These are phyloP conservation scores for Brachionus sp. DNA, from an alignment of 1,140 invertebrate species.

Conservation along the genomic window DNA sequence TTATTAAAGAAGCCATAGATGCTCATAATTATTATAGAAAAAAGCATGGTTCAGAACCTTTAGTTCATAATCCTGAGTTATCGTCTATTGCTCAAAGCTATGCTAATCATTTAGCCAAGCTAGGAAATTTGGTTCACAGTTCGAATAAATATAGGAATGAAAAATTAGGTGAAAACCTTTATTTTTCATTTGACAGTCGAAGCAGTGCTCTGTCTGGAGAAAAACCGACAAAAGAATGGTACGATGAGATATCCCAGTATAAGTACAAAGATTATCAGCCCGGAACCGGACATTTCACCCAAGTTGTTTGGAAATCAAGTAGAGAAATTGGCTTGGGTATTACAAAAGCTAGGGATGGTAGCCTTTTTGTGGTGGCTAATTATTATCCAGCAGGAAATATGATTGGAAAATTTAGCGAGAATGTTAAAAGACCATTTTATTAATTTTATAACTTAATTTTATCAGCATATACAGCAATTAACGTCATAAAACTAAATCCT, in stretches of 20 bases:
- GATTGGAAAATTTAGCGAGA: constrained; percentile 70
- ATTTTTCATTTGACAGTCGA: neutral
- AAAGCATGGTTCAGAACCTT: constrained; percentile 68
- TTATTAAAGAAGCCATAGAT: constrained; percentile 51
- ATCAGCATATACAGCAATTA: neutral
- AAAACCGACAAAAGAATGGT: constrained; percentile 80
- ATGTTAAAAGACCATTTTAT: constrained; percentile 64
- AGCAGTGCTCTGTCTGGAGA: constrained; percentile 64
- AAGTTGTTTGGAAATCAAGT: constrained; percentile 78
- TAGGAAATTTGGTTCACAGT: constrained; percentile 70
- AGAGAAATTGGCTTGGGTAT: constrained; percentile 76
- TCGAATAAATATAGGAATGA: constrained; percentile 1
- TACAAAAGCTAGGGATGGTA: constrained; percentile 69
- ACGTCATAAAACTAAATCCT: constrained; percentile 14
- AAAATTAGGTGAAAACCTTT: constrained; percentile 30
- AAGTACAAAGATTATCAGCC: constrained; percentile 71
- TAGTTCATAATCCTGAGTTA: constrained; percentile 69
- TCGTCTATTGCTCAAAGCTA: constrained; percentile 69
- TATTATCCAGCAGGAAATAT: constrained; percentile 75
- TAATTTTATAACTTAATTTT: constrained; percentile 29
- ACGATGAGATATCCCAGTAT: constrained; percentile 73
- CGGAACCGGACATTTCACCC: constrained; percentile 80
- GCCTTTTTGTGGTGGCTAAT: constrained; percentile 69
- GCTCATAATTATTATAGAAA: constrained; percentile 74
- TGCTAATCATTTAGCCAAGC: constrained; percentile 70